A percentile compares a stretch with the other conserved stretches of the same genome.
Evolutionary conservation across 2,888 invertebrate genomes (phyloP).

Genomic region (Ypsolopha sequella): DNA sequence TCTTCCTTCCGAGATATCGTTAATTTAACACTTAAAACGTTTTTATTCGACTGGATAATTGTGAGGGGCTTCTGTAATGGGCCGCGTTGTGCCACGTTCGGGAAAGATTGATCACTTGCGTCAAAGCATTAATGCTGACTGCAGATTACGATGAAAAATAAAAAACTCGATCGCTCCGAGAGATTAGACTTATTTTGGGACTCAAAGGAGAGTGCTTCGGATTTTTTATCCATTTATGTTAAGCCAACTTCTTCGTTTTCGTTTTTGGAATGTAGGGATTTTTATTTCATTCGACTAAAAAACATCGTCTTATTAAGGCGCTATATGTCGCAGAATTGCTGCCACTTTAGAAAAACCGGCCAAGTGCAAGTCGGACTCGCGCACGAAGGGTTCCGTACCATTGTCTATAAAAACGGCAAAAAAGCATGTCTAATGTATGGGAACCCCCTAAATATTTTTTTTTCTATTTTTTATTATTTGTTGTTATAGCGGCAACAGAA

Average conservation of each 20-base stretch:
- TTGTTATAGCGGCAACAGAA: too few species aligned
- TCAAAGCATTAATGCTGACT: conserved; percentile 57
- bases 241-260: neutral
- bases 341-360: too few species aligned
- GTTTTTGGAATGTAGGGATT: neutral
- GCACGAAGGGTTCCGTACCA: too few species aligned
- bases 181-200: conserved; percentile 40
- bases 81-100: conserved; percentile 43
- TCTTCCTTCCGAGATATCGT: conserved; percentile 59
- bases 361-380: too few species aligned
- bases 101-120: conserved; percentile 61
- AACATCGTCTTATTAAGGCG: too few species aligned
- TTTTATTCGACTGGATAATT: conserved; percentile 67
- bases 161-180: conserved; percentile 48
- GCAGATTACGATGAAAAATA: conserved; percentile 53
- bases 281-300: neutral
- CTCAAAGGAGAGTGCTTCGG: neutral
- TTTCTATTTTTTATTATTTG: too few species aligned
- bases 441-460: too few species aligned
- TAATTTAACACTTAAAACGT: conserved; percentile 68
- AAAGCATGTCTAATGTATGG: too few species aligned
- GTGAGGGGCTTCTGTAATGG: conserved; percentile 57
- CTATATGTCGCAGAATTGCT: too few species aligned
- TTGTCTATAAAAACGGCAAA: too few species aligned
- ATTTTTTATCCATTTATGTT: neutral